Evolutionary conservation across 37 sponge, comb jelly and placozoan species (phyloP), one percentile per base, ranked within the genome.

Genomic region (Cliona cf. orientalis): DNA sequence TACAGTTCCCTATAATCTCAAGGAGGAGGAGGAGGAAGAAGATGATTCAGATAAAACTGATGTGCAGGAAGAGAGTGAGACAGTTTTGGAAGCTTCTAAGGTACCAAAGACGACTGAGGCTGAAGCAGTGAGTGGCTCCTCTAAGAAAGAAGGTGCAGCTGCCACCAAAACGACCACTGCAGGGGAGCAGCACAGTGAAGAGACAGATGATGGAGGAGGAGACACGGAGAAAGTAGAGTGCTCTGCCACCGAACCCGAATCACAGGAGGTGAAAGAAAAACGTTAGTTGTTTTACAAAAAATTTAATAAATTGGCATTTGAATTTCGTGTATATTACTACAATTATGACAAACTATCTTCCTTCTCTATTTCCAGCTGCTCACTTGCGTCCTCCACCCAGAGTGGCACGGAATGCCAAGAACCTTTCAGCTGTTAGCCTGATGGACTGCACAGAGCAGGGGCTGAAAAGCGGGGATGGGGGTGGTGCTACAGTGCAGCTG

Each of bases 171-270:
- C 62, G 28, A 23, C 43, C 43, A 44, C 44, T 69, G 44, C 25
- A 4, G 41, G 43, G 70, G 41, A 23, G 39, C 70, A 44, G 70
- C 6, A 6, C 62, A 61, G 29, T 23, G 11, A 23, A 80, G 70
- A 80, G 70, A 35, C 21, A 67, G 68, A 80, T 33, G 80, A 5
- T 33, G 45, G 36, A 57, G 83, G 33, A 5, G 19, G 14, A 43
- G 41, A 53, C 32, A 26, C 17, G 23, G 80, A 11, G 71, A 59
- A 42, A 34, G 66, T 26, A 70, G 60, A 58, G 41, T 5, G 17
- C 46, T n/a, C 46, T 3, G 29, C 9, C 71, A 70, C 32, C 25
- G 44, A 42, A 38, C 14, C 4, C 9, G 71, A 42, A 46, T 31
- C 46, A 53, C 46, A 25, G 14, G 46, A 31, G 17, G 70, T 35